Evolutionary conservation across 2,888 invertebrate genomes (phyloP).

Genomic region (Aspidiotus rigidus): DNA sequence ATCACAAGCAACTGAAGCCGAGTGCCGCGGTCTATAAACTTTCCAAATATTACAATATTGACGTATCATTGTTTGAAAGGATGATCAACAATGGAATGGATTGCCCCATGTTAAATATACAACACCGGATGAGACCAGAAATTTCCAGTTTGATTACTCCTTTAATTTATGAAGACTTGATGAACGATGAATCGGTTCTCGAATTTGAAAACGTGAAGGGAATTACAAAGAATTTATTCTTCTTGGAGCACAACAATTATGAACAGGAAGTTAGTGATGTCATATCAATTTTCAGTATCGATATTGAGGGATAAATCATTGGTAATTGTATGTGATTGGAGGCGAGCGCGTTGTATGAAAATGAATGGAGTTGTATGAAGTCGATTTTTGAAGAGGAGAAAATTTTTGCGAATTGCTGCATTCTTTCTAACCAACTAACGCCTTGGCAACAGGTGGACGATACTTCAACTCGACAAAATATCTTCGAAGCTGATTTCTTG

Average conservation of each 20-base stretch:
- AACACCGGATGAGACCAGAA: constrained; percentile 50
- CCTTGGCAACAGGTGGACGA: too few relatives aligned
- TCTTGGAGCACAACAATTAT: constrained; percentile 52
- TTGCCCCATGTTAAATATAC: constrained; percentile 44
- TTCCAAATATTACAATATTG: constrained; percentile 45
- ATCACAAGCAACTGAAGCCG: constrained; percentile 68
- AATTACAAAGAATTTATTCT: constrained; percentile 56
- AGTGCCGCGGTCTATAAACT: constrained; percentile 46
- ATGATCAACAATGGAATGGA: constrained; percentile 46
- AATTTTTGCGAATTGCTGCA: too few relatives aligned
- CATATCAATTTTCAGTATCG: too few relatives aligned
- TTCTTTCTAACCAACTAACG: too few relatives aligned
- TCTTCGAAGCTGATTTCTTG: too few relatives aligned
- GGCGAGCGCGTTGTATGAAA: too few relatives aligned
- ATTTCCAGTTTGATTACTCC: constrained; percentile 48
- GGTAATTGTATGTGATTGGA: too few relatives aligned
- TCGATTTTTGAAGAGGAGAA: too few relatives aligned
- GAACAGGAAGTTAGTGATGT: constrained; percentile 49
- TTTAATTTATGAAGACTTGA: constrained; percentile 55
- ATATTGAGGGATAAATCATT: too few relatives aligned
- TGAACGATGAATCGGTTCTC: constrained; percentile 52
- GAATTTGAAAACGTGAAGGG: constrained; percentile 52
- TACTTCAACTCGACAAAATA: too few relatives aligned
- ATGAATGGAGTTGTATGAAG: too few relatives aligned
- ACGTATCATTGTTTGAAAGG: constrained; percentile 49